phyloP scores from a whole-genome alignment of 2,888 invertebrate species.

The Axea sp. region DNA sequence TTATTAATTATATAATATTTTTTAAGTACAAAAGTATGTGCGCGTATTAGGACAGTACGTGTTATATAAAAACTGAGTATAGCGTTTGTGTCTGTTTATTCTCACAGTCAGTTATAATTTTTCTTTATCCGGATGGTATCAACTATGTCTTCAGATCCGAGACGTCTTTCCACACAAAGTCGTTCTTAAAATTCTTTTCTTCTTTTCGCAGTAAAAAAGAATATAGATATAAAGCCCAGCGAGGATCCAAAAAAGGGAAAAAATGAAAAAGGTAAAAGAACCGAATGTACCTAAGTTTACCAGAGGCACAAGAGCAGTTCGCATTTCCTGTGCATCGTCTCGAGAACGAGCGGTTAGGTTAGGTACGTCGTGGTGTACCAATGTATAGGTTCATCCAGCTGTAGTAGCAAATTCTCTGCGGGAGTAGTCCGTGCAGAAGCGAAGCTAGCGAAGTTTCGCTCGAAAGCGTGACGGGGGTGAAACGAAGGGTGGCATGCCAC shows the following conservation, averaged over 20 bases:
- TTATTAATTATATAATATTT: no score
- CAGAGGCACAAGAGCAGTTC: conserved; percentile 54
- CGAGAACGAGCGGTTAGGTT: conserved; percentile 63
- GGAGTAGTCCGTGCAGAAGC: conserved; percentile 69
- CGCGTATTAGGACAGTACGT: no score
- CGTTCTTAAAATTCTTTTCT: conserved; percentile 47
- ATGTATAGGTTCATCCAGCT: conserved; percentile 66
- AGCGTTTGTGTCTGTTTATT: no score
- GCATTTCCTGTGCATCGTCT: conserved; percentile 67
- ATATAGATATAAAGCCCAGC: conserved; percentile 18
- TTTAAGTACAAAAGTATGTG: no score
- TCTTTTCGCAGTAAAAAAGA: conserved; percentile 12
- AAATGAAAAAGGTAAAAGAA: background rate
- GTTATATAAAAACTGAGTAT: no score
- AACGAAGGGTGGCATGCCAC: conserved; percentile 73
- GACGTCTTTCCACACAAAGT: conserved; percentile 41
- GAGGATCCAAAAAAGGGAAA: conserved; percentile 13
- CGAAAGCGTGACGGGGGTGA: conserved; percentile 78
- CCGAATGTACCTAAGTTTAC: conserved; percentile 47
- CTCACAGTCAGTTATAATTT: conserved; percentile 6
- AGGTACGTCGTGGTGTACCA: conserved; percentile 56
- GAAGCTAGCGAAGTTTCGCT: conserved; percentile 77
- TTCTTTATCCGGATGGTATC: conserved; percentile 17
- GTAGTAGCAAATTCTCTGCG: conserved; percentile 71
- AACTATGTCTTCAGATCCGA: conserved; percentile 22